Evolutionary conservation across 2,888 invertebrate species (phyloP), one percentile per base, ranked within the genome.

Genomic region (Cyrtodaria siliqua): DNA sequence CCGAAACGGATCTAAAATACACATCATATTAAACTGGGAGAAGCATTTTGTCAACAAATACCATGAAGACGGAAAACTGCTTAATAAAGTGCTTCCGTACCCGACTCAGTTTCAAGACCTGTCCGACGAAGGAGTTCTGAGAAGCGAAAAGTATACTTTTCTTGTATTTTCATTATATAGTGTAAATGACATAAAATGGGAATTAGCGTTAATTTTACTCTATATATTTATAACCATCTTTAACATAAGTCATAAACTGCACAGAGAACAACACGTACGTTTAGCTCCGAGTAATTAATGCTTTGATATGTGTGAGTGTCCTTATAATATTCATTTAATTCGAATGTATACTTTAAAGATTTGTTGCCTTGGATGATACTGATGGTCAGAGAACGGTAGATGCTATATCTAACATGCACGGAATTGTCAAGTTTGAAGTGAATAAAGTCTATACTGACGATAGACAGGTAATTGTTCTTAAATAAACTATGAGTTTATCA

Each of bases 21-120:
- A 44, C 1, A 52, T 79, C 14, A 27, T 55, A 0, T 55, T 86
- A 1, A 53, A 60, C 18, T 87, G 87, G 87, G 44, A 42, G 0
- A 62, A 78, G 1, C 85, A 84, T 67, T 87, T 87, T 53, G 40
- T 57, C 8, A 86, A 86, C 27, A 42, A 74, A 53, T 23, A 82
- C 16, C 78, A 83, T 23, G 79, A 73, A 27, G 56, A 62, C 0
- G 69, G 66, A 16, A 69, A 76, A 29, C 56, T 84, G 2, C 53
- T 86, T 16, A 83, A 78, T 20, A 53, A 57, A 23, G 81, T 87
- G 14, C 40, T 69, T 1, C 63, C 74, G 6, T 85, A 79, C 56
- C 83, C 83, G 2, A 69, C 60, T 44, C 75, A 82, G 33, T 77
- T 76, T 40, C 44, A 73, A 56, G 59, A 61, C 8, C 23, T 76